Base-by-base conservation (phyloP, 1,140 invertebrate genomes). In the Parasteatoda tepidariorum region DNA sequence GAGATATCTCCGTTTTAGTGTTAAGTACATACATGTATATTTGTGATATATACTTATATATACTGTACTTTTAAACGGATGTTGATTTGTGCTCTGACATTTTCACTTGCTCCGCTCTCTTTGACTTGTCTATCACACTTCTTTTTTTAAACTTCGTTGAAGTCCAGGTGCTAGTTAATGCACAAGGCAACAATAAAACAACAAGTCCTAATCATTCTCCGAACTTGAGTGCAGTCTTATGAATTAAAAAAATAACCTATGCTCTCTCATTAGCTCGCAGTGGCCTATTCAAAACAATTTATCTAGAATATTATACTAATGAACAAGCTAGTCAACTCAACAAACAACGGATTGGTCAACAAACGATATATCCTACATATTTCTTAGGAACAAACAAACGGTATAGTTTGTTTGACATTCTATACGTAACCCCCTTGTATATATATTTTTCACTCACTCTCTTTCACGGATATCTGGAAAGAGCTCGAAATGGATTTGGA, bases 181-280 rank as follows among this genome's bases (percentile, higher is more conserved):
- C 24, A 9, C 38, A 48, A 48, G 18, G 9, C 38, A 48, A 13
- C 38, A 48, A 18, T 48, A 48, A 48, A 9, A 48, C 38, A 18
- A 18, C 38, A 18, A 18, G 38, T 18, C 38, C 38, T 62, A 57
- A 75, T 75, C 73, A 48, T 13, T 59, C 57, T 66, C 61, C 62
- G 41, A 71, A 68, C 67, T 61, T 34, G 78, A 82, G 78, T 82
- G 67, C 78, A 41, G 66, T 82, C 24, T 34, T 82, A 82, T 68
- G 41, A 82, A 82, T 70, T 82, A 82, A 82, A 82, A 82, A 82
- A 82, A 82, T 82, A 82, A 67, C 78, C 78, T 82, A 82, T 67
- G 67, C 67, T 78, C 34, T 68, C 76, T 68, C 67, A 13, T 67
- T 57, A 62, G 18, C 78, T 82, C 70, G 54, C 64, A 48, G 76